Evolutionary conservation across 64 coral and sea anemone genomes (phyloP), one percentile per base, ranked within the genome.

Genomic region (Stichodactyla helianthus): DNA sequence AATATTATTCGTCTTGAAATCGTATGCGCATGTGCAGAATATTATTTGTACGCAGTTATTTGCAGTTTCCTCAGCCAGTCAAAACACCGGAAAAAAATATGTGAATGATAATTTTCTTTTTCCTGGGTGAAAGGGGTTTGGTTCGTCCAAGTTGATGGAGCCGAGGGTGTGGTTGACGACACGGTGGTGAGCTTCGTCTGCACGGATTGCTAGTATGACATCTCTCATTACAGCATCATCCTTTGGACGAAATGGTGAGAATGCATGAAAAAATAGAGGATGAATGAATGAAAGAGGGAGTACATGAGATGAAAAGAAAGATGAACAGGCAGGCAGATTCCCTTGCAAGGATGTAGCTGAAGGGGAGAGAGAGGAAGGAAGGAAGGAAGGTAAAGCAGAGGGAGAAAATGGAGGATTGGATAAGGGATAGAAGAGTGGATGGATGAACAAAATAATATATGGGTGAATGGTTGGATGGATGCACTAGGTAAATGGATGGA

Each of bases 101-200:
- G n/a, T n/a, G n/a, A n/a, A n/a, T 77, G n/a, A 99, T 61, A 99
- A 89, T 61, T 99, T 95, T 82, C 92, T 89, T 70, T 99, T 84
- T 51, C 97, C 93, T 25, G 97, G 97, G 61, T 87, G 80, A 74
- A 99, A 99, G 59, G 97, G 97, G 74, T 99, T 99, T 90, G 88
- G 91, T 35, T 95, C 79, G 55, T 99, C 89, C 50, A 91, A 77
- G 63, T 94, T 87, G 55, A 93, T 99, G 15, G 97, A 93, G 65
- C 92, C 87, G 10, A 99, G 88, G 20, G 97, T 99, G 82, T 99
- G 97, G 70, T 99, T 99, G 25, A 99, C 88, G n/a, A 95, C 71
- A 80, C 97, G 86, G 88, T 99, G 97, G 25, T 99, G 97, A 10
- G 97, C 97, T 84, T 99, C 97, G 81, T 99, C 97, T 5, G 97